phyloP scores from a whole-genome alignment of 2,797 vertebrate species.

The Taenioides sp. region DNA sequence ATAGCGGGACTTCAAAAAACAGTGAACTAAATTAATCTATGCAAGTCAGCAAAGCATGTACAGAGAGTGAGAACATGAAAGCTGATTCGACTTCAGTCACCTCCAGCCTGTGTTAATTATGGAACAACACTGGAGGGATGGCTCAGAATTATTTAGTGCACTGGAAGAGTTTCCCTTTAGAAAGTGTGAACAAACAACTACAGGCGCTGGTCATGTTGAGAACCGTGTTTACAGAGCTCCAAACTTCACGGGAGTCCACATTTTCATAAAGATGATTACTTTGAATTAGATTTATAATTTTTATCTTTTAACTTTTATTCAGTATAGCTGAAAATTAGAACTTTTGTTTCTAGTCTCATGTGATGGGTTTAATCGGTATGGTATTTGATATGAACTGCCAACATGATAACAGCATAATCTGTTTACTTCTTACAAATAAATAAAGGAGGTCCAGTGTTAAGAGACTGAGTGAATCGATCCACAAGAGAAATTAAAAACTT shows the following conservation, averaged over 20 bases:
- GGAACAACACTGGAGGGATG: slow-evolving; percentile 8
- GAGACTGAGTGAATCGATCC: background rate
- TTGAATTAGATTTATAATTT: background rate
- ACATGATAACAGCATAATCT: background rate
- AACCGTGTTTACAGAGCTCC: slow-evolving; percentile 35
- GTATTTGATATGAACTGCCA: background rate
- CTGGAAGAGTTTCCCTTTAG: slow-evolving; percentile 14
- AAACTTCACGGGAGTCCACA: slow-evolving; percentile 1
- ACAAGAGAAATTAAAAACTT: background rate
- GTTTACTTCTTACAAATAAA: background rate
- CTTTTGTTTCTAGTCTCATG: background rate
- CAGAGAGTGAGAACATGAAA: slow-evolving; percentile 16
- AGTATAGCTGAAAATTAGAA: background rate
- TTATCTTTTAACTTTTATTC: background rate
- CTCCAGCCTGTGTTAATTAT: slow-evolving; percentile 23
- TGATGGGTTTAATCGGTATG: background rate
- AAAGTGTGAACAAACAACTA: slow-evolving; percentile 35
- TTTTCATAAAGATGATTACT: slow-evolving; percentile 7
- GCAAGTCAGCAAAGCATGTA: slow-evolving; percentile 25
- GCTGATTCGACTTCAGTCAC: slow-evolving; percentile 22
- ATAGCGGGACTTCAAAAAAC: slow-evolving; percentile 35
- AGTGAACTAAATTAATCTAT: slow-evolving; percentile 29
- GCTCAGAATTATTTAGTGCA: slow-evolving; percentile 32
- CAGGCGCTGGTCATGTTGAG: slow-evolving; percentile 35
- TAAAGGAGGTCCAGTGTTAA: background rate